phyloP scores from a whole-genome alignment of 2,888 invertebrate genomes.

The Agrotis clavis region DNA sequence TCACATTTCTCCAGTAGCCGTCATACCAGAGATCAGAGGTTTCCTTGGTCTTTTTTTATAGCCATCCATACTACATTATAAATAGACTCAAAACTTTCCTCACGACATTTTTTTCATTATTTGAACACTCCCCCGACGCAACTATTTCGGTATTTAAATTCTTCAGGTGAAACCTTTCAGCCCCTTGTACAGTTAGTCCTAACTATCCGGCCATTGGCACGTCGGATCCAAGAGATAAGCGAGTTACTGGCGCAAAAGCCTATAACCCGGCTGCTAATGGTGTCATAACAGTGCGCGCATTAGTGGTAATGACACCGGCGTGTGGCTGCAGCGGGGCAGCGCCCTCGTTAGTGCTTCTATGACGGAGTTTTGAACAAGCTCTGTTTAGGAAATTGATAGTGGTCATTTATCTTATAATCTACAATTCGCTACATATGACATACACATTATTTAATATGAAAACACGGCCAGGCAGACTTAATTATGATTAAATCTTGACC shows the following conservation, averaged over 20 bases:
- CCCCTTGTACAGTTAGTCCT: slow-evolving; percentile 1
- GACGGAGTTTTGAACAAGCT: neutral
- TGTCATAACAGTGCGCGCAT: slow-evolving; percentile 58
- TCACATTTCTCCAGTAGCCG: neutral
- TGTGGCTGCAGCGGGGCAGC: slow-evolving; percentile 30
- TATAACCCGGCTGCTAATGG: slow-evolving; percentile 47
- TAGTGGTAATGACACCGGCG: slow-evolving; percentile 47
- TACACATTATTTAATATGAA: too few relatives aligned
- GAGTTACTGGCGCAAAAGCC: slow-evolving; percentile 52
- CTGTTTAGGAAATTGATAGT: slow-evolving; percentile 20
- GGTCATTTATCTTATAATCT: slow-evolving; percentile 1
- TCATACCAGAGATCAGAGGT: neutral
- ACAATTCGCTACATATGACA: too few relatives aligned
- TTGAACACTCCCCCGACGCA: neutral
- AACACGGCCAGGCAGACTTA: too few relatives aligned
- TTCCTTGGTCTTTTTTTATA: too few relatives aligned
- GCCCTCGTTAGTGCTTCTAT: slow-evolving; percentile 28
- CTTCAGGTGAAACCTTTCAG: neutral
- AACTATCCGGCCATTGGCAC: slow-evolving; percentile 33
- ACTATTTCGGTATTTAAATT: neutral
- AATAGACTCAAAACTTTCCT: too few relatives aligned
- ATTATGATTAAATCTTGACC: neutral
- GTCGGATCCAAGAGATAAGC: slow-evolving; percentile 44
- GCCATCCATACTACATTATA: too few relatives aligned
- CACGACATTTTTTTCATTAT: too few relatives aligned